phyloP scores from a whole-genome alignment of 1,140 invertebrate species.

The Ganaspis sp. region DNA sequence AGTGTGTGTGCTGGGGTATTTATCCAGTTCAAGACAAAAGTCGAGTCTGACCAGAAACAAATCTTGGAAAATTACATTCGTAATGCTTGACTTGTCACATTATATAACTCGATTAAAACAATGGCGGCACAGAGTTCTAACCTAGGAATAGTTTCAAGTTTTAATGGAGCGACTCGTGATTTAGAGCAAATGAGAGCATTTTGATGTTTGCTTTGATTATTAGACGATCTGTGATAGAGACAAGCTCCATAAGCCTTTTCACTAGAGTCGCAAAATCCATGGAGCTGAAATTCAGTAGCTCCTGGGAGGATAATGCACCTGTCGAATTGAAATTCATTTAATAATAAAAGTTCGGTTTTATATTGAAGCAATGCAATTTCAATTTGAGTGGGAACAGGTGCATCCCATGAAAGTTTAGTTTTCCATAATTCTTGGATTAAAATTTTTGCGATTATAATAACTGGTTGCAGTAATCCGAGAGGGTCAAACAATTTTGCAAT shows the following conservation, averaged over 20 bases:
- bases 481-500: conserved; percentile 40
- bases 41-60: not conserved
- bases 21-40: no score
- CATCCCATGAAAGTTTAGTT: not conserved
- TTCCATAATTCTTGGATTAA: conserved; percentile 57
- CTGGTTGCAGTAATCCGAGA: conserved; percentile 31
- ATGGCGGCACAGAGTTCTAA: not conserved
- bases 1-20: not conserved
- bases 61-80: not conserved
- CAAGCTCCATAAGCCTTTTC: conserved; percentile 31
- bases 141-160: not conserved
- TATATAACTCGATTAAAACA: not conserved
- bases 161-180: not conserved
- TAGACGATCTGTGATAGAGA: not conserved
- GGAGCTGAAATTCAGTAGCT: not conserved
- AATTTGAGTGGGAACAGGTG: no score
- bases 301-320: not conserved
- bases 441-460: conserved; percentile 56
- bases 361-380: not conserved
- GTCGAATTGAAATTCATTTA: not conserved
- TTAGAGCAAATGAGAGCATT: not conserved
- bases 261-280: not conserved
- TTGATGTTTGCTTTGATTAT: no score
- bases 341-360: not conserved
- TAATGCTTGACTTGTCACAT: not conserved